phyloP scores from a whole-genome alignment of 2,888 invertebrate genomes.

The Dryobotodes eremita region DNA sequence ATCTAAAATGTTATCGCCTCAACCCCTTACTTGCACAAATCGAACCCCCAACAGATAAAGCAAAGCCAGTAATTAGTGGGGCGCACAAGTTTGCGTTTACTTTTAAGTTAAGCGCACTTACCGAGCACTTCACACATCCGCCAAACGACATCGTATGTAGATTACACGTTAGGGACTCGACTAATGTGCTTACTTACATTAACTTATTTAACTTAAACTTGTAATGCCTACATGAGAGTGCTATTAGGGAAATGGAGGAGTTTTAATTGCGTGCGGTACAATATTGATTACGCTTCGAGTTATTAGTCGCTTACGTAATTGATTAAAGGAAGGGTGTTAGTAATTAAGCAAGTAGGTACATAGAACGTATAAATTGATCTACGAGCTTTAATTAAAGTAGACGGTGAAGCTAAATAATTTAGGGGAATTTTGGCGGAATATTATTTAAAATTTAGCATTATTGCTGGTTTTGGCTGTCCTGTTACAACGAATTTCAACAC shows the following conservation, averaged over 20 bases:
- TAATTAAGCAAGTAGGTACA: slow-evolving; percentile 31
- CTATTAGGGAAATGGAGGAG: slow-evolving; percentile 40
- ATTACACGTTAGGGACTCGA: slow-evolving; percentile 15
- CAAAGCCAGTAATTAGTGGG: slow-evolving; percentile 47
- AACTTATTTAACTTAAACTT: slow-evolving; percentile 48
- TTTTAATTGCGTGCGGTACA: slow-evolving; percentile 29
- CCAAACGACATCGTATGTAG: slow-evolving; percentile 28
- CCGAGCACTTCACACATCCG: slow-evolving; percentile 22
- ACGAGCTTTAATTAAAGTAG: slow-evolving; percentile 29
- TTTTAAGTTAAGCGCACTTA: slow-evolving; percentile 49
- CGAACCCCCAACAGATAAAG: slow-evolving; percentile 30
- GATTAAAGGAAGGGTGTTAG: slow-evolving; percentile 17
- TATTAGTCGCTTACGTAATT: slow-evolving; percentile 34
- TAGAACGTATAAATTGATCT: slow-evolving; percentile 2
- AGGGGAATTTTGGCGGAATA: not conserved
- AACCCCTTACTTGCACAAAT: slow-evolving; percentile 26
- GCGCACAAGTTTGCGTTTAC: slow-evolving; percentile 41
- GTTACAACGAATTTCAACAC: no score
- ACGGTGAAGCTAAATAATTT: not conserved
- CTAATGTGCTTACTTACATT: slow-evolving; percentile 34
- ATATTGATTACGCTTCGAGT: slow-evolving; percentile 46
- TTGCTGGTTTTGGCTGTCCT: no score
- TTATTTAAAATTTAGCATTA: no score
- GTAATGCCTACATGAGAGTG: slow-evolving; percentile 28
- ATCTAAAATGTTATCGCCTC: not conserved